phyloP scores from a whole-genome alignment of 2,888 invertebrate genomes.

The Cepaea hortensis region DNA sequence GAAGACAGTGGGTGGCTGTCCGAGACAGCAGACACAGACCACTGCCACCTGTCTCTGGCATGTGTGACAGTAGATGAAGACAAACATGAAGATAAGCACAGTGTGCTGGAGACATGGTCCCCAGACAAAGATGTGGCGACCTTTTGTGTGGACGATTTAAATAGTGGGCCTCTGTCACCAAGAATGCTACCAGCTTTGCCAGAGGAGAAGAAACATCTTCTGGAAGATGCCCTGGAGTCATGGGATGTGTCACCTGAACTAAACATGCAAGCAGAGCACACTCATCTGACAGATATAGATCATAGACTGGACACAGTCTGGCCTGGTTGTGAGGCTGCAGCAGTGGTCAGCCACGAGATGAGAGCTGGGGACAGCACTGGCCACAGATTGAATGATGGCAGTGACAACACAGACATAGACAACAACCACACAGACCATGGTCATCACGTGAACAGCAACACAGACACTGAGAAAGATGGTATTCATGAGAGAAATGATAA shows the following conservation, averaged over 20 bases:
- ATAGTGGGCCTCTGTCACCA: background rate
- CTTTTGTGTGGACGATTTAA: background rate
- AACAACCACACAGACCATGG: background rate
- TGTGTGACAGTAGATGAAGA: no score
- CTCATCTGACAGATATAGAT: no score
- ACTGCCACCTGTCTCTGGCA: no score
- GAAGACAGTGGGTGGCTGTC: no score
- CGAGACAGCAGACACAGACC: no score
- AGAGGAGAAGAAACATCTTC: conserved; percentile 32
- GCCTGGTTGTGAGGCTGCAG: background rate
- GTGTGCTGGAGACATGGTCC: background rate
- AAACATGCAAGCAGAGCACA: background rate
- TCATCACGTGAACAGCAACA: background rate
- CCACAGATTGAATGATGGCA: background rate
- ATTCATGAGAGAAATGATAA: background rate
- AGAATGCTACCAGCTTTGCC: conserved; percentile 26
- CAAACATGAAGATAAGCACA: no score
- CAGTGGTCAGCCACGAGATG: background rate
- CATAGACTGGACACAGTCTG: background rate
- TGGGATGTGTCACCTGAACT: background rate
- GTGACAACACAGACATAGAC: background rate
- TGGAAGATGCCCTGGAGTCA: conserved; percentile 10
- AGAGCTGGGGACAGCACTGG: background rate
- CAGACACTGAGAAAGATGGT: background rate
- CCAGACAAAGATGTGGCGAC: background rate